Percentiles rank a stretch among this genome's conserved stretches.
phyloP scores from a whole-genome alignment of 2,797 vertebrate species.

The Columba guinea region DNA sequence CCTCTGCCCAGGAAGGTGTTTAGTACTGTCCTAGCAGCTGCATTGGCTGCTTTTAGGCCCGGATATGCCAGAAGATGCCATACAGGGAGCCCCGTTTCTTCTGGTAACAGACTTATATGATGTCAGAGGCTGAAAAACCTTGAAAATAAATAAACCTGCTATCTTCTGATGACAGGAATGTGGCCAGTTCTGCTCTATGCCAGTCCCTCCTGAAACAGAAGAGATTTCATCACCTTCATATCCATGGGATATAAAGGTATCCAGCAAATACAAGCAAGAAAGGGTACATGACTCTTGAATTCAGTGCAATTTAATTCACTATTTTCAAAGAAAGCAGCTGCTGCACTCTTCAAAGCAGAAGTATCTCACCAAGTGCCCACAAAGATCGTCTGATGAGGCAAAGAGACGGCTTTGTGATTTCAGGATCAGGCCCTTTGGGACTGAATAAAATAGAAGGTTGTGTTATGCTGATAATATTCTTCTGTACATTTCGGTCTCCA shows the following conservation, averaged over 20 bases:
- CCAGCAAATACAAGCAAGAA: neutral
- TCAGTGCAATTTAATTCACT: neutral
- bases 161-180: neutral
- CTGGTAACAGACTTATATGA: neutral
- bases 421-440: conserved; percentile 30
- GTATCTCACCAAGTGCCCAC: neutral
- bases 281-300: neutral
- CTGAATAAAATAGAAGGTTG: conserved; percentile 47
- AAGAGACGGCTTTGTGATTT: neutral
- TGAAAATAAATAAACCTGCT: neutral
- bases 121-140: neutral
- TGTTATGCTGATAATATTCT: conserved; percentile 4
- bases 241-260: neutral
- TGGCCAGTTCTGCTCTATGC: neutral
- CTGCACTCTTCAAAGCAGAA: conserved; percentile 33
- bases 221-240: neutral
- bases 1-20: neutral
- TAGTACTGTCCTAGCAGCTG: neutral
- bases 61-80: neutral
- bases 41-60: neutral
- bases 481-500: neutral
- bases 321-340: neutral
- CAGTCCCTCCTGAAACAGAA: neutral
- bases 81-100: neutral
- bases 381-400: neutral